Base-by-base conservation (phyloP, 2,888 invertebrate species). In the Lepidonotus clava region DNA sequence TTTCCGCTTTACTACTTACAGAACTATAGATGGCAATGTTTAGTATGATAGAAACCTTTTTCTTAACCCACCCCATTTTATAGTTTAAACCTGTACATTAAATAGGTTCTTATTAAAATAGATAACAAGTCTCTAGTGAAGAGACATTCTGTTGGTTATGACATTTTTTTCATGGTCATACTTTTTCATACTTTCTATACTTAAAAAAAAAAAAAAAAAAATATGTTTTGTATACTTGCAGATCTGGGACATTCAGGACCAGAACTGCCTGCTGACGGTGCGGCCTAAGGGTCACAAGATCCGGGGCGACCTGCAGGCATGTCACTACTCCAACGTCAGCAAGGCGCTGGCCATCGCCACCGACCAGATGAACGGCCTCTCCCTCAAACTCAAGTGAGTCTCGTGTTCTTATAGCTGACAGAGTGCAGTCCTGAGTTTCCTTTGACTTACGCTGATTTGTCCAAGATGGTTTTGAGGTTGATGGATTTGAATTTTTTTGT, bases 241-340 rank as follows among this genome's bases (percentile, higher is more conserved):
- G 94, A 92, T 94, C 0, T 94, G 94, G 94, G 94, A 94, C 86
- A 92, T 93, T 36, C 93, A 93, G 83, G 94, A 94, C 87, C 94
- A 94, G 87, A 94, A 92, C 85, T 93, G 93, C 88, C 89, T 94
- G 83, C 88, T 94, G 83, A 94, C 94, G 0, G 90, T 94, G 21
- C 91, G 94, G 46, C 94, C 94, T 4, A 94, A 94, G 88, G 92
- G 93, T 86, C 94, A 94, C 90, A 93, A 93, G 88, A 94, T 94
- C 83, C 91, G 93, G 4, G 94, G 94, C 11, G 94, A 94, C 87
- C 92, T 94, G 2, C 94, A 94, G 87, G 92, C 94, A n/a, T 92
- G 93, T 34, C 92, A 92, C 88, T 94, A 94, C 89, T 94, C 93
- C 18, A 90, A 88, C 80, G 88, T 91, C 41, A 91, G 92, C 71